phyloP scores from a whole-genome alignment of 2,797 vertebrate genomes.

The Podargus strigoides region DNA sequence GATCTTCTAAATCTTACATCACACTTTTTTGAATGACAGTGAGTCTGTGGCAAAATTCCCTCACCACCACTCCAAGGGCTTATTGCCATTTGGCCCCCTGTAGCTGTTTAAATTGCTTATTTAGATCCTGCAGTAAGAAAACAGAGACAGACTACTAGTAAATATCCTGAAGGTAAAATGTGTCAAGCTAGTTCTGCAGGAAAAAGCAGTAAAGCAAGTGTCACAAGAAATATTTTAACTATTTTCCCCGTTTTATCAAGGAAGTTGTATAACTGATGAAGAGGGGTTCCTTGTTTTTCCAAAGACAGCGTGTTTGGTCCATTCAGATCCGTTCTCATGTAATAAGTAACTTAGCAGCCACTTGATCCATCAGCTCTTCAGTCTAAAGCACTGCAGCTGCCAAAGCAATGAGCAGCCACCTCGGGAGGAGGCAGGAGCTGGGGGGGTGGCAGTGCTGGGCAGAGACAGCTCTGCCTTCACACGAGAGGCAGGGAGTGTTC shows the following conservation, averaged over 20 bases:
- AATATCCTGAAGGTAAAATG: background rate
- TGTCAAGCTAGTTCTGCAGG: background rate
- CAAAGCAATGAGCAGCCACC: background rate
- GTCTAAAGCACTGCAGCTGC: background rate
- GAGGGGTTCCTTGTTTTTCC: background rate
- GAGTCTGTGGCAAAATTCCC: background rate
- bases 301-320: background rate
- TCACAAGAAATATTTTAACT: background rate
- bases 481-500: background rate
- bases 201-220: background rate
- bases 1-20: background rate
- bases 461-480: background rate
- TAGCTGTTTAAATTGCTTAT: background rate
- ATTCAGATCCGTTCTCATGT: background rate
- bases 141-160: background rate
- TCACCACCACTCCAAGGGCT: background rate
- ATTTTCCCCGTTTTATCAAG: background rate
- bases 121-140: background rate
- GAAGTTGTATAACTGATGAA: background rate
- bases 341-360: background rate
- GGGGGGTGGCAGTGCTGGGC: background rate
- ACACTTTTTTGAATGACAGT: background rate
- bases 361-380: conserved; percentile 11
- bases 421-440: background rate
- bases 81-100: background rate